Conservation (phyloP, 2,113 vertebrate species). For the Cygnus buccinator region DNA sequence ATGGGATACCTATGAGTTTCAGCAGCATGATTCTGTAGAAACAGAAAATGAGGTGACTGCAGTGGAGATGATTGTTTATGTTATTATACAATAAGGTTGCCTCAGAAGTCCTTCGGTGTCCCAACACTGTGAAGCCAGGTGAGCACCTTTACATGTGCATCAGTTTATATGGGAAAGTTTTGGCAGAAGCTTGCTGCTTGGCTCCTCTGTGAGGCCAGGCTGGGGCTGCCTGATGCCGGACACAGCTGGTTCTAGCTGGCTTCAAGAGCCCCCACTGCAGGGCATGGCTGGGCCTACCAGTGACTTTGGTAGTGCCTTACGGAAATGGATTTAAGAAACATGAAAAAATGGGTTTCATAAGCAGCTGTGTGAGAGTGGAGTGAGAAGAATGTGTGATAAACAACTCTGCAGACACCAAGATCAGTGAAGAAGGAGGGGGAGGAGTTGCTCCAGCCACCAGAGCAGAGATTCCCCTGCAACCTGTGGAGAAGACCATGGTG, state of each 20-base stretch:
- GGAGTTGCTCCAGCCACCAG: rapidly evolving
- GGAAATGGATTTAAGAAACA: background rate
- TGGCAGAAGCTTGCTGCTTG: too few relatives aligned
- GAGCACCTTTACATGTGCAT: background rate
- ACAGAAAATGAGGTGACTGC: background rate
- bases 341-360: background rate
- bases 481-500: background rate
- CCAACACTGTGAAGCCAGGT: too few relatives aligned
- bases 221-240: too few relatives aligned
- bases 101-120: background rate
- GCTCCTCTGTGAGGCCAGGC: too few relatives aligned
- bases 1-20: background rate
- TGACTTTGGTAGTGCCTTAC: too few relatives aligned
- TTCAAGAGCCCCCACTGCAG: background rate
- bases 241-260: too few relatives aligned
- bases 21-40: background rate
- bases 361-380: background rate
- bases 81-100: background rate
- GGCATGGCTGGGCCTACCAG: background rate
- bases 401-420: background rate
- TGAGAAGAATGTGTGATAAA: background rate
- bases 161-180: too few relatives aligned
- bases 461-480: background rate
- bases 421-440: background rate
- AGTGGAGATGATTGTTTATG: background rate